Evolutionary conservation across 2,113 vertebrate genomes (phyloP).

Genomic region (Platichthys stellatus): DNA sequence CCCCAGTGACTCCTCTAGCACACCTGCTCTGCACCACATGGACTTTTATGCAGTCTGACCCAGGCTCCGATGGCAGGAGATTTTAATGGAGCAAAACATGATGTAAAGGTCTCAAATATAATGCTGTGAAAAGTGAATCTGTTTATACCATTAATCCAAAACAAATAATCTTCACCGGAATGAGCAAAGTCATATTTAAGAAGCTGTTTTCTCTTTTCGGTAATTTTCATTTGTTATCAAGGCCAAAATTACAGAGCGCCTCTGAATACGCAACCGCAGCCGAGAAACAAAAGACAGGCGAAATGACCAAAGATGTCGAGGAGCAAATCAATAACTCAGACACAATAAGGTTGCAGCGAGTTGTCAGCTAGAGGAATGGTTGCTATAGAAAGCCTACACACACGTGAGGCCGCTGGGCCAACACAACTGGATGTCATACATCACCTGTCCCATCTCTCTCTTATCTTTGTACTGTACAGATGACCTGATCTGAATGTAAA

Average conservation of each 20-base stretch:
- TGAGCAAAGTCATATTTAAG: neutral
- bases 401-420: constrained; percentile 25
- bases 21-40: constrained; percentile 28
- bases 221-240: constrained; percentile 39
- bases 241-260: constrained; percentile 46
- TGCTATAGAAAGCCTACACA: constrained; percentile 23
- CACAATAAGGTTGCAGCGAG: constrained; percentile 22
- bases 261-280: neutral
- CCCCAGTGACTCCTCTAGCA: constrained; percentile 27
- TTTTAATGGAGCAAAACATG: constrained; percentile 14
- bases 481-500: constrained; percentile 81
- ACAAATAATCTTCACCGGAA: constrained; percentile 7
- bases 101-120: constrained; percentile 33
- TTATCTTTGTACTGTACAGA: constrained; percentile 73
- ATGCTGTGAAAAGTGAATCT: neutral
- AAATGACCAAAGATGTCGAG: constrained; percentile 59
- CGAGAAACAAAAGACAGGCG: neutral
- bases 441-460: constrained; percentile 49
- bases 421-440: constrained; percentile 61
- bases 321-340: constrained; percentile 33
- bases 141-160: constrained; percentile 18
- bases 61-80: neutral
- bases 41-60: constrained; percentile 20
- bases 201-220: constrained; percentile 10
- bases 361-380: constrained; percentile 31